Evolutionary conservation across 2,797 vertebrate species (phyloP).

Genomic region (Zenarchopterus dispar): DNA sequence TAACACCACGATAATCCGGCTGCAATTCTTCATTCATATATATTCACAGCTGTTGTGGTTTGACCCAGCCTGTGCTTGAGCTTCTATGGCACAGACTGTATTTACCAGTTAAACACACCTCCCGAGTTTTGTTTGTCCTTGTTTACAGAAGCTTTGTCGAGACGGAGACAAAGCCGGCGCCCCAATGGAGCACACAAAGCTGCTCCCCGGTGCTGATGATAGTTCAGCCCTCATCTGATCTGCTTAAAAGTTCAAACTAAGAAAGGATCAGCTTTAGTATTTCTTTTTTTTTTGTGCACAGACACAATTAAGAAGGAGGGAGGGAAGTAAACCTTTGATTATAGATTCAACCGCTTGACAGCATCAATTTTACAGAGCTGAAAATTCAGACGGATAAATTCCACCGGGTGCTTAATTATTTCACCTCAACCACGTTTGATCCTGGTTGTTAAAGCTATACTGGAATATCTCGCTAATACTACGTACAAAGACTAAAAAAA

Average conservation of each 20-base stretch:
- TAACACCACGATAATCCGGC: constrained; percentile 24
- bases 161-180: constrained; percentile 19
- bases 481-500: too few species aligned
- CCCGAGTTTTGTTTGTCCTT: constrained; percentile 34
- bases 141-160: constrained; percentile 52
- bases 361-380: constrained; percentile 26
- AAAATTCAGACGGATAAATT: constrained; percentile 12
- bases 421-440: constrained; percentile 6
- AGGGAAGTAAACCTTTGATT: constrained; percentile 39
- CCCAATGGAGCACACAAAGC: background rate
- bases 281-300: background rate
- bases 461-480: too few species aligned
- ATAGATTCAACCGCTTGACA: constrained; percentile 22
- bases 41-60: constrained; percentile 52
- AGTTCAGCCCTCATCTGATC: constrained; percentile 27
- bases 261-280: background rate
- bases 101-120: constrained; percentile 42
- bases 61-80: constrained; percentile 11
- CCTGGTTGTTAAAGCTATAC: too few species aligned
- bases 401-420: constrained; percentile 6
- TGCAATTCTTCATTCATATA: constrained; percentile 22
- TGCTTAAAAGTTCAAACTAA: constrained; percentile 2
- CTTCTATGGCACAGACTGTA: constrained; percentile 20
- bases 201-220: background rate
- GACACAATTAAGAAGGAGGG: constrained; percentile 12